phyloP scores from a whole-genome alignment of 2,888 invertebrate species.

The Cecidostiba fungosa region DNA sequence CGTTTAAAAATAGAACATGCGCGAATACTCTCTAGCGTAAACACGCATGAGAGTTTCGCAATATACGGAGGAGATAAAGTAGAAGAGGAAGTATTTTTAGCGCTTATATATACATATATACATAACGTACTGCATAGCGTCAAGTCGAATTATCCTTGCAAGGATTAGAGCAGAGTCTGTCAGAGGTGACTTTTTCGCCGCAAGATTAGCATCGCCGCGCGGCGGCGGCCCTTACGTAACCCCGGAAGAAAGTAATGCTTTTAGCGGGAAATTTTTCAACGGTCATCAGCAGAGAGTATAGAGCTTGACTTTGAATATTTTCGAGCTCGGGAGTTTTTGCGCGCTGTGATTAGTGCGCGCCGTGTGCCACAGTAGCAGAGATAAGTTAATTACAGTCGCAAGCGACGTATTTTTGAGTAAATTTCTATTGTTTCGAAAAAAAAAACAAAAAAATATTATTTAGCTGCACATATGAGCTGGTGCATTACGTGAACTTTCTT shows the following conservation, averaged over 20 bases:
- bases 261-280: background rate
- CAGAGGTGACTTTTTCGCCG: background rate
- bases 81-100: constrained; percentile 23
- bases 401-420: background rate
- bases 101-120: background rate
- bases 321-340: background rate
- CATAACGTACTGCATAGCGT: background rate
- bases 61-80: background rate
- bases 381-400: constrained; percentile 8
- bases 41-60: background rate
- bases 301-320: constrained; percentile 28
- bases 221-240: background rate
- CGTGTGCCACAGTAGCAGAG: background rate
- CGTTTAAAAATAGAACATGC: constrained; percentile 9
- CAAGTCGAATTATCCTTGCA: constrained; percentile 17
- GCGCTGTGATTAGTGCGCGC: background rate
- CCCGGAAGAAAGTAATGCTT: background rate
- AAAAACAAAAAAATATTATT: background rate
- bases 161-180: background rate
- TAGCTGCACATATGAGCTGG: background rate
- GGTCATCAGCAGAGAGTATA: background rate
- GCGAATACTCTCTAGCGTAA: background rate
- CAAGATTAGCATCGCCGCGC: background rate
- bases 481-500: background rate
- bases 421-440: background rate